Base-by-base conservation (phyloP, 2,113 vertebrate genomes). In the Leucoraja erinaceus region DNA sequence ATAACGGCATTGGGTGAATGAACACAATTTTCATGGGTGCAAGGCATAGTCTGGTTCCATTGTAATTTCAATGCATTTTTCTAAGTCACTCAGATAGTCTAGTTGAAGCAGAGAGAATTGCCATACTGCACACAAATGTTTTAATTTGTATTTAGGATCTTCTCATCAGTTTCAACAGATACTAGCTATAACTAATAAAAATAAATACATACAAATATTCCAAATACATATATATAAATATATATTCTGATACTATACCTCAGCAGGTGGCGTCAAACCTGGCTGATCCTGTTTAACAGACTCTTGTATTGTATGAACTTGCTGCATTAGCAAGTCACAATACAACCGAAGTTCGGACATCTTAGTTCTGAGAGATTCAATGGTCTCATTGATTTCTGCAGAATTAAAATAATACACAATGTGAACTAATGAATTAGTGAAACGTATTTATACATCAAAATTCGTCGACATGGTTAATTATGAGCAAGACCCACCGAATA, bases 331-430 rank as follows among this genome's bases (percentile, higher is more conserved):
- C 93, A 99, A 97, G 96, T 99, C 98, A 95, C 99, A 99, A 97
- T 99, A 99, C 93, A 99, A 97, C 92, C 98, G 98, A 93, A 99
- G 97, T 94, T 99, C 98, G 0, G 98, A 99, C 98, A 99, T 99
- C 97, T 99, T 99, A 84, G 98, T 99, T 97, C 97, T 99, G 94
- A 99, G 95, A 95, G 98, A 99, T 94, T 98, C 97, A 93, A 94
- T 97, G 94, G 97, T 98, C 96, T 98, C 97, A 93, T 94, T 97
- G 94, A 98, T 96, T 96, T 98, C 97, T 98, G 93, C 74, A 93
- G 95, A 78, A 78, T 31, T 66, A 94, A 95, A 93, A 94, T 0
- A 5, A 84, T 68, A 93, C 75, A 77, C 72, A 77, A 79, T 66
- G 28, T 61, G 63, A 76, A 25, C 4, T 9, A 56, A 47, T 9